These are phyloP conservation scores for Protonemura montana DNA, from an alignment of 2,888 invertebrate species.

Conservation along the genomic window DNA sequence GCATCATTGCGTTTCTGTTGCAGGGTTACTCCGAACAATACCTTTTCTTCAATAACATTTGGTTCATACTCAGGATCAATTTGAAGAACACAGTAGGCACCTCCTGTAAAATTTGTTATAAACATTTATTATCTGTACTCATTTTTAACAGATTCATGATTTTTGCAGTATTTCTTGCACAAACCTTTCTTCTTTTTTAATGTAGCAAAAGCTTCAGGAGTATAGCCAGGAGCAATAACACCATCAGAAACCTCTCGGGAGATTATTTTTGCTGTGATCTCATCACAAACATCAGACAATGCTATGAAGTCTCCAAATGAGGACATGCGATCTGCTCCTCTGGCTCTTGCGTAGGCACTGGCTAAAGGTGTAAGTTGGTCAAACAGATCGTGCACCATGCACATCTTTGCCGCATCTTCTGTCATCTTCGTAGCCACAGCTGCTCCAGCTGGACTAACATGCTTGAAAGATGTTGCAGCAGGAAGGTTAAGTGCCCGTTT, in stretches of 20 bases:
- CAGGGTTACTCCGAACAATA: constrained; percentile 83
- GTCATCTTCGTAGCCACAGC: constrained; percentile 87
- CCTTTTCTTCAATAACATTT: constrained; percentile 78
- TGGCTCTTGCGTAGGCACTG: constrained; percentile 91
- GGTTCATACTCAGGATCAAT: constrained; percentile 91
- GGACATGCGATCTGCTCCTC: constrained; percentile 98
- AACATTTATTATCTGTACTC: background rate
- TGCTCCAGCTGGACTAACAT: constrained; percentile 97
- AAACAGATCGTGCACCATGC: constrained; percentile 86
- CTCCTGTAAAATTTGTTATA: constrained; percentile 18
- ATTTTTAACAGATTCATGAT: background rate
- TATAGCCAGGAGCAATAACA: constrained; percentile 94
- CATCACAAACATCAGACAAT: constrained; percentile 90
- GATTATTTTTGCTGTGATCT: constrained; percentile 88
- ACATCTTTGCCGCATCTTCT: constrained; percentile 64
- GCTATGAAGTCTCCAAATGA: constrained; percentile 99
- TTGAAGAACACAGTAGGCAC: constrained; percentile 58
- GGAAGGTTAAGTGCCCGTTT: constrained; percentile 80
- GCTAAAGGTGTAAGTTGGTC: constrained; percentile 81
- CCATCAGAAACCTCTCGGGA: constrained; percentile 91
- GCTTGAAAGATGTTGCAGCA: constrained; percentile 97
- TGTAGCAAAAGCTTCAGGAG: constrained; percentile 80
- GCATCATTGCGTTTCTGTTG: constrained; percentile 92
- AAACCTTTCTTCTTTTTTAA: constrained; percentile 86
- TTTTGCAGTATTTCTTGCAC: constrained; percentile 19